These are phyloP conservation scores for Melanerpes formicivorus DNA, from an alignment of 2,113 vertebrate genomes.

Conservation along the genomic window DNA sequence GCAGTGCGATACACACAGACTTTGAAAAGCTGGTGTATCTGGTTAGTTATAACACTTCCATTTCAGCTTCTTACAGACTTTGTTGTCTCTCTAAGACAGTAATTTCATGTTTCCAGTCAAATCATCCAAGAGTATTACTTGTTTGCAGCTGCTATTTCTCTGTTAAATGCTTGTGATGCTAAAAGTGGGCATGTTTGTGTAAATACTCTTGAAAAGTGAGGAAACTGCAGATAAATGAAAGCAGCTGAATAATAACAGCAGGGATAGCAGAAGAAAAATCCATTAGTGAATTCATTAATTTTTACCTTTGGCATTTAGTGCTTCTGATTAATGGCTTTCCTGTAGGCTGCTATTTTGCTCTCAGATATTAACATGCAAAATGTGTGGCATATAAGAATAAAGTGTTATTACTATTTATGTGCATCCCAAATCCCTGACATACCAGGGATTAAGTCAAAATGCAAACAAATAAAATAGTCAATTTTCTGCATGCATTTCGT, in stretches of 20 bases:
- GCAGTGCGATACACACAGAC: neutral
- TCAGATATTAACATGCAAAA: constrained; percentile 26
- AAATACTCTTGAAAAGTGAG: constrained; percentile 29
- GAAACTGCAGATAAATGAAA: constrained; percentile 15
- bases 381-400: neutral
- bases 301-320: constrained; percentile 46
- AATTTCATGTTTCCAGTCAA: neutral
- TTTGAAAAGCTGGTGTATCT: neutral
- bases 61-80: neutral
- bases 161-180: neutral
- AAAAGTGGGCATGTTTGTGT: neutral
- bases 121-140: neutral
- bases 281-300: constrained; percentile 39
- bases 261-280: constrained; percentile 37
- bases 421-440: neutral
- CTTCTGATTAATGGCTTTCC: constrained; percentile 39
- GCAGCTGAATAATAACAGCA: constrained; percentile 17
- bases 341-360: constrained; percentile 23
- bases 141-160: neutral
- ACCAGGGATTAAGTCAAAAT: neutral
- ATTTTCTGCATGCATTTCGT: neutral
- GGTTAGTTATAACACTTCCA: neutral
- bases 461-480: neutral
- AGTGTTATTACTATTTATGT: neutral
- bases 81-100: neutral